phyloP scores from a whole-genome alignment of 2,888 invertebrate genomes.

The Eudasyphora cyanicolor region DNA sequence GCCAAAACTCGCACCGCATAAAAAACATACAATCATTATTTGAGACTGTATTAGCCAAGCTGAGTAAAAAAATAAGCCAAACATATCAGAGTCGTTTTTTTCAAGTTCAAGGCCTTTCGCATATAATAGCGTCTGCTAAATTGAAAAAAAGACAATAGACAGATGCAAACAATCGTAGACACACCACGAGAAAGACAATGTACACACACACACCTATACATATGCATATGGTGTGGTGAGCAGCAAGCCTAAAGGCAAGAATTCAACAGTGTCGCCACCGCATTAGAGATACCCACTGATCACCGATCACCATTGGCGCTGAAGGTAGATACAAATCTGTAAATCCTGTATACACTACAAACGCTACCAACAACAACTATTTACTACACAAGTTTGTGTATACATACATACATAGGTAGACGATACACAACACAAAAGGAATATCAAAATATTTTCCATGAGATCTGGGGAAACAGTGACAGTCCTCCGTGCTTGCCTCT shows the following conservation, averaged over 20 bases:
- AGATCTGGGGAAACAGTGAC: too few relatives aligned
- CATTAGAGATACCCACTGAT: background rate
- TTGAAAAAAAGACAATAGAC: conserved; percentile 61
- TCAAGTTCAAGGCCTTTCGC: conserved; percentile 77
- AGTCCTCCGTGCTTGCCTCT: too few relatives aligned
- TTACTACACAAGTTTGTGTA: background rate
- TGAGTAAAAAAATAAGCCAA: background rate
- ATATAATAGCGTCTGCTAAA: conserved; percentile 67
- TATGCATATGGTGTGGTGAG: background rate
- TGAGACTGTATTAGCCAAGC: background rate
- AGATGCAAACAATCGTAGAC: conserved; percentile 59
- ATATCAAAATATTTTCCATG: background rate
- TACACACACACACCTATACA: background rate
- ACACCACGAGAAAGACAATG: conserved; percentile 8
- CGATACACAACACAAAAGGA: background rate
- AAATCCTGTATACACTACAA: background rate
- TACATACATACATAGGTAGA: background rate
- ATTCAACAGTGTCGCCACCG: background rate
- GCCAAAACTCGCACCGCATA: conserved; percentile 15
- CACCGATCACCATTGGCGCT: too few relatives aligned
- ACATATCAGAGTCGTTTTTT: conserved; percentile 59
- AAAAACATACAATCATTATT: conserved; percentile 54
- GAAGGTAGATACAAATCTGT: background rate
- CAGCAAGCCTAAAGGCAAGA: background rate
- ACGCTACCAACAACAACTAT: background rate